Conservation (phyloP, 1,140 invertebrate species). For the Oedothorax gibbosus region DNA sequence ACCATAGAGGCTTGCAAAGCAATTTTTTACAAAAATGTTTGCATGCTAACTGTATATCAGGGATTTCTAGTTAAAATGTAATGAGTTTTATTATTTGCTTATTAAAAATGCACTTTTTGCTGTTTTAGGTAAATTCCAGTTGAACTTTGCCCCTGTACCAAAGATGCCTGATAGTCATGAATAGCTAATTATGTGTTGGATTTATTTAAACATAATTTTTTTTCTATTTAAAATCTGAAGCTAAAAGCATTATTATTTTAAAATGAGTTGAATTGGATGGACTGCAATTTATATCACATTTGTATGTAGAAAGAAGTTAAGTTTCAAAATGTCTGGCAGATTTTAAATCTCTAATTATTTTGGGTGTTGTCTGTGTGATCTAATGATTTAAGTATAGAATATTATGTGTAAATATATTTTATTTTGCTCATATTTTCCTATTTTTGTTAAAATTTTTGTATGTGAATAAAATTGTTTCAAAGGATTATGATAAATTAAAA, state of each 20-base stretch:
- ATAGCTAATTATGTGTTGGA: not conserved
- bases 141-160: constrained; percentile 50
- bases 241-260: not conserved
- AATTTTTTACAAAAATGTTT: no score
- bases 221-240: no score
- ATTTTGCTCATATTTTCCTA: no score
- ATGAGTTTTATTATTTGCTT: no score
- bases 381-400: not conserved
- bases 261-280: constrained; percentile 3
- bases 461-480: not conserved
- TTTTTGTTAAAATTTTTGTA: not conserved
- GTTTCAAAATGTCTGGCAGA: constrained; percentile 28
- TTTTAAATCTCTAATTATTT: constrained; percentile 32
- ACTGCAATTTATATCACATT: no score
- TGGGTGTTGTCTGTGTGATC: constrained; percentile 19
- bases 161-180: constrained; percentile 55
- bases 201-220: no score
- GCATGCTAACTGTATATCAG: no score
- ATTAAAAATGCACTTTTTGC: no score
- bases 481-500: no score
- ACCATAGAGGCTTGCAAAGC: no score
- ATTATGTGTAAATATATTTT: no score
- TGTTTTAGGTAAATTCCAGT: constrained; percentile 50
- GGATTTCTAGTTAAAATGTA: no score
- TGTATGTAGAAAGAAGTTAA: not conserved